Percentiles rank a stretch among this genome's conserved stretches.
phyloP scores from a whole-genome alignment of 1,140 invertebrate species.

The Cydia fagiglandana region DNA sequence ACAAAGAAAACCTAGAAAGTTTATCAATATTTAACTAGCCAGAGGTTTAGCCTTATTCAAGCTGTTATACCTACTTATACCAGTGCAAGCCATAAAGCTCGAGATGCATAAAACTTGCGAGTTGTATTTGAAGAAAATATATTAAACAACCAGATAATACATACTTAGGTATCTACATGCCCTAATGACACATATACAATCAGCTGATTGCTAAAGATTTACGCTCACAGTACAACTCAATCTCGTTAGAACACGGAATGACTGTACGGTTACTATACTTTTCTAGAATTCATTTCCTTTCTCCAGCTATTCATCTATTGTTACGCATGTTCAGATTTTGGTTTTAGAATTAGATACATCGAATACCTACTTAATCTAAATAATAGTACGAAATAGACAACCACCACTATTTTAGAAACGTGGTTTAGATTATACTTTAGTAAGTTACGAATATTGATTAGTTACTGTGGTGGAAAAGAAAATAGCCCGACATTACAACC shows the following conservation, averaged over 20 bases:
- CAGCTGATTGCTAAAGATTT: no score
- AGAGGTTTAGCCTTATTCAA: no score
- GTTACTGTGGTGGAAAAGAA: neutral
- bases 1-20: no score
- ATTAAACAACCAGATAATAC: no score
- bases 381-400: neutral
- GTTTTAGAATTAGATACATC: neutral
- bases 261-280: neutral
- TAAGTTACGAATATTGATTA: constrained; percentile 26
- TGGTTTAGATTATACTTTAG: neutral
- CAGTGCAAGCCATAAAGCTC: no score
- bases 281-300: neutral
- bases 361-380: neutral
- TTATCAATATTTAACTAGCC: neutral
- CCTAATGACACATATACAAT: no score
- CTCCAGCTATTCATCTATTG: neutral
- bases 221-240: no score
- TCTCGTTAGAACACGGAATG: neutral
- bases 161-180: no score
- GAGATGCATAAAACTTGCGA: no score
- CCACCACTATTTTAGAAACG: neutral
- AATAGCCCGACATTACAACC: neutral
- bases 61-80: no score
- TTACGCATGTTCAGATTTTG: neutral
- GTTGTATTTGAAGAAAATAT: no score